Conservation (phyloP, 1,140 invertebrate species). For the Rhyzopertha dominica region DNA sequence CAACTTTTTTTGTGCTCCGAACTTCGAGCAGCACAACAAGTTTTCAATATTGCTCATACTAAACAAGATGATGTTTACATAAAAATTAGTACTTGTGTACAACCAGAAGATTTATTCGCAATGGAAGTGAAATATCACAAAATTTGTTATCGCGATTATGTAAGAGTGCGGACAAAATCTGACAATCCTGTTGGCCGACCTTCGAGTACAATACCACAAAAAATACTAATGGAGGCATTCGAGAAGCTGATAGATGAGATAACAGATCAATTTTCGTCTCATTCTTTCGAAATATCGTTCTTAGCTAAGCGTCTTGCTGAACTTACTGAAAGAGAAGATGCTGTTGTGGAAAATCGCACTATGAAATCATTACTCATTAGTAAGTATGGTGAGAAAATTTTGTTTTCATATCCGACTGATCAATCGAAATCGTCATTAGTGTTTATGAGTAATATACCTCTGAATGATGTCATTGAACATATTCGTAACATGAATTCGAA, state of each 20-base stretch:
- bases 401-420: conserved; percentile 18
- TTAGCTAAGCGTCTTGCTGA: conserved; percentile 17
- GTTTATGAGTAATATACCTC: conserved; percentile 16
- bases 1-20: conserved; percentile 11
- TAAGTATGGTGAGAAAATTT: conserved; percentile 18
- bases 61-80: conserved; percentile 9
- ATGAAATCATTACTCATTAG: conserved; percentile 16
- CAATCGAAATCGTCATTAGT: conserved; percentile 15
- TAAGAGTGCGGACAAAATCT: conserved; percentile 14
- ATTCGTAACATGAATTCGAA: conserved; percentile 12
- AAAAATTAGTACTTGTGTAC: conserved; percentile 11
- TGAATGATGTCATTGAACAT: conserved; percentile 16
- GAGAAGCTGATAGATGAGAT: conserved; percentile 20
- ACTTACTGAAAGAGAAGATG: conserved; percentile 17
- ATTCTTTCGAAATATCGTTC: conserved; percentile 16
- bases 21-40: conserved; percentile 9
- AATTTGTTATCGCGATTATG: conserved; percentile 20
- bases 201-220: conserved; percentile 15
- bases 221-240: conserved; percentile 14
- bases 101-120: conserved; percentile 16
- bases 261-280: conserved; percentile 13
- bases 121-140: conserved; percentile 16
- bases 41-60: conserved; percentile 8
- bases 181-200: conserved; percentile 13
- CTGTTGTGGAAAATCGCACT: conserved; percentile 11